Conservation (phyloP, 2,113 vertebrate species). For the Ramphastos sulfuratus region DNA sequence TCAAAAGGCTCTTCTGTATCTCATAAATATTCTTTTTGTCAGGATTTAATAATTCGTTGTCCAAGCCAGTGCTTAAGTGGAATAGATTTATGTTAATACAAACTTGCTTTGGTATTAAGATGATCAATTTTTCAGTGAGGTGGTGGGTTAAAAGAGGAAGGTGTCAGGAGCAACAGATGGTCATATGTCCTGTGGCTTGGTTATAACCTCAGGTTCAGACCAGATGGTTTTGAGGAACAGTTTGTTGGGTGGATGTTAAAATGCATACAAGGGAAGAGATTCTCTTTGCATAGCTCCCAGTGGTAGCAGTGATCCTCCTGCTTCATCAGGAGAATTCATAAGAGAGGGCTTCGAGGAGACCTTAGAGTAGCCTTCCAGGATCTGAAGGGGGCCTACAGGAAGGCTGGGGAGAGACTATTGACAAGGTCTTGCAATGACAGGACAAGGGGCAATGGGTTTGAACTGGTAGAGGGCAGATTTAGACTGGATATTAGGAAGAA, state of each 20-base stretch:
- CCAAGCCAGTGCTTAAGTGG: slow-evolving; percentile 47
- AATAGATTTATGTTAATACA: slow-evolving; percentile 69
- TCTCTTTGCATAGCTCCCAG: not conserved
- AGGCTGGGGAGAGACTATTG: no score
- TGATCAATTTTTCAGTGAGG: slow-evolving; percentile 42
- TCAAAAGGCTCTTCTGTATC: slow-evolving; percentile 53
- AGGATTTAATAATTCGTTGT: slow-evolving; percentile 53
- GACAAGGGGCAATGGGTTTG: no score
- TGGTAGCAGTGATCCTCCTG: not conserved
- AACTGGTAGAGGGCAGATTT: no score
- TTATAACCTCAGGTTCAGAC: not conserved
- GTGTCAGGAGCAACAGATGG: slow-evolving; percentile 35
- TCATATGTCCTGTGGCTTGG: not conserved
- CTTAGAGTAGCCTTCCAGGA: no score
- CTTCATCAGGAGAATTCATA: not conserved
- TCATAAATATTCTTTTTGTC: slow-evolving; percentile 68
- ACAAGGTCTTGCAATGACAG: no score
- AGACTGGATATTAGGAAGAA: no score
- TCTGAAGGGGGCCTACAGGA: no score
- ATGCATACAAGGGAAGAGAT: not conserved
- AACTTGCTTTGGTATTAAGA: slow-evolving; percentile 48
- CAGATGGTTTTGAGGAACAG: not conserved
- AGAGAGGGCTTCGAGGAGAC: no score
- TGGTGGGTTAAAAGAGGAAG: not conserved
- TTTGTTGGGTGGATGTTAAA: not conserved